Conservation (phyloP, 1,140 invertebrate species). For the Apocrypta bakeri region DNA sequence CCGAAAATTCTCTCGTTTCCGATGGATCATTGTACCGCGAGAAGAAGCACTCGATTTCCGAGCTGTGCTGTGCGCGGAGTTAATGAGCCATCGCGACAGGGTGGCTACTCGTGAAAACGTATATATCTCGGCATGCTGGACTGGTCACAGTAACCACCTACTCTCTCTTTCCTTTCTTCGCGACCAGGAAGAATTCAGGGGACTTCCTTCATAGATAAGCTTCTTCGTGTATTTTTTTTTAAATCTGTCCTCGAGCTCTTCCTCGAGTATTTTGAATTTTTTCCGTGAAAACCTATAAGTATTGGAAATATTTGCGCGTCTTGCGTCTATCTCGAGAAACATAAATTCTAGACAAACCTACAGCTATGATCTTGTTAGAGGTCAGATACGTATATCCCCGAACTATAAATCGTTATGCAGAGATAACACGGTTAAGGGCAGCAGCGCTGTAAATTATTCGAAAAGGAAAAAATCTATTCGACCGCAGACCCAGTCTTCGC, state of each 20-base stretch:
- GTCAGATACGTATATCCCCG: background rate
- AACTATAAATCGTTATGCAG: constrained; percentile 34
- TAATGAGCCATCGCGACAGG: too few relatives aligned
- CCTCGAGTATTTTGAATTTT: background rate
- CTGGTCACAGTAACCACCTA: background rate
- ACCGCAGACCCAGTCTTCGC: background rate
- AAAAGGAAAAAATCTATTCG: constrained; percentile 4
- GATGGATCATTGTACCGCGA: too few relatives aligned
- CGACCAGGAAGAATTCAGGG: background rate
- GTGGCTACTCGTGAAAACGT: too few relatives aligned
- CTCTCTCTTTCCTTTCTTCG: background rate
- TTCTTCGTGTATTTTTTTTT: background rate
- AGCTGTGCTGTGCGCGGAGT: too few relatives aligned
- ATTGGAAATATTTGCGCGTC: too few relatives aligned
- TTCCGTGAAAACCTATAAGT: too few relatives aligned
- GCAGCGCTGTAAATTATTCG: constrained; percentile 23
- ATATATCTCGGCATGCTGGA: background rate
- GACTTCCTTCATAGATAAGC: background rate
- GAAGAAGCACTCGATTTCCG: background rate
- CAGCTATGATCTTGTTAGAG: constrained; percentile 32
- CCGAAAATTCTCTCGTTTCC: too few relatives aligned
- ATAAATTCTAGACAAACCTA: constrained; percentile 18
- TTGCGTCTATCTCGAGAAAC: too few relatives aligned
- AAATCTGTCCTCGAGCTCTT: background rate
- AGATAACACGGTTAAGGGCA: constrained; percentile 24